These are phyloP conservation scores for Turnix velox DNA, from an alignment of 2,113 vertebrate species.

Conservation along the genomic window DNA sequence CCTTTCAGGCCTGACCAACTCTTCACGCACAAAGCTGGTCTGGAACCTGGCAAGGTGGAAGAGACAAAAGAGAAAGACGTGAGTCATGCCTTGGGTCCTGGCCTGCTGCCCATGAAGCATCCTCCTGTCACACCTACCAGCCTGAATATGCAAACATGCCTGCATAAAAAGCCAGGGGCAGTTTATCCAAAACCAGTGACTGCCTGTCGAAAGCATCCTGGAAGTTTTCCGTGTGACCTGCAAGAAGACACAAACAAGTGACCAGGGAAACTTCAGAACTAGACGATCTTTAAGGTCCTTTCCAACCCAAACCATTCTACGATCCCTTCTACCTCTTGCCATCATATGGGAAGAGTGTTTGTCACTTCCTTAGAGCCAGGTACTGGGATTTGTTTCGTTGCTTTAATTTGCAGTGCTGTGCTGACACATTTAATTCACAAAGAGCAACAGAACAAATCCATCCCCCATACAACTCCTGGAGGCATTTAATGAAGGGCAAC, in stretches of 20 bases:
- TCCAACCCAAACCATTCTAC: too few species aligned
- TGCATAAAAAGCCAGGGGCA: slow-evolving; percentile 87
- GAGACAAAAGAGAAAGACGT: not conserved
- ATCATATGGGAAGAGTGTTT: not conserved
- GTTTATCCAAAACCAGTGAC: slow-evolving; percentile 67
- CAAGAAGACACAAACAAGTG: not conserved
- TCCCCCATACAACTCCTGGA: fast-evolving
- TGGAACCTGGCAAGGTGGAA: slow-evolving; percentile 77
- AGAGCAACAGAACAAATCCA: not conserved
- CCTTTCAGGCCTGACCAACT: slow-evolving; percentile 85
- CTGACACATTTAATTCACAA: not conserved
- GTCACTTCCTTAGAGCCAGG: not conserved
- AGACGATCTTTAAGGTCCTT: too few species aligned
- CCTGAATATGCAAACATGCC: slow-evolving; percentile 87
- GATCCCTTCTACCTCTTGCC: not conserved
- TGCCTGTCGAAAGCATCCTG: slow-evolving; percentile 78
- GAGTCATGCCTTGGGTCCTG: not conserved
- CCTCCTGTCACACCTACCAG: slow-evolving; percentile 72
- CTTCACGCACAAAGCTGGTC: slow-evolving; percentile 85
- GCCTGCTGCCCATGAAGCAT: fast-evolving
- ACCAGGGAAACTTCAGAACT: not conserved
- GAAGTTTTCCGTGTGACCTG: slow-evolving; percentile 83
- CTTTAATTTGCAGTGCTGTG: not conserved
- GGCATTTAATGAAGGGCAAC: not conserved
- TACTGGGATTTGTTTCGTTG: not conserved